A percentile compares a stretch with the other conserved stretches of the same genome.
Evolutionary conservation across 1,140 invertebrate genomes (phyloP).

Genomic region (Pectinophora gossypiella): DNA sequence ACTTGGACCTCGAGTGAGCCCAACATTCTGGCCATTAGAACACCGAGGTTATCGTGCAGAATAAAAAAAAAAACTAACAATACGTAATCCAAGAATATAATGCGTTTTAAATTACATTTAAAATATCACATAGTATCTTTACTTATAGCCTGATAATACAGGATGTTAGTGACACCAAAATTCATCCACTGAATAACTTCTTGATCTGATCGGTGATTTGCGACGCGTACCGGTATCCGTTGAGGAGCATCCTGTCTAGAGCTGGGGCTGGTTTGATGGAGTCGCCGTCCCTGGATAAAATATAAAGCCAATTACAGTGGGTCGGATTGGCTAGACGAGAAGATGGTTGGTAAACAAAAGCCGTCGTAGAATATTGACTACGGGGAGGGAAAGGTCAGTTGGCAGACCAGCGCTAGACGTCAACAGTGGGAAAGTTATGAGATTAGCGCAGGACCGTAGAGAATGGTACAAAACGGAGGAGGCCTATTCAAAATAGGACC

Average conservation of each 20-base stretch:
- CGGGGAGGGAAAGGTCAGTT: background rate
- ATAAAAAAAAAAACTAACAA: background rate
- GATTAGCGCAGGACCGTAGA: background rate
- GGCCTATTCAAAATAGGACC: no score
- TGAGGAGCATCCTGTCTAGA: constrained; percentile 52
- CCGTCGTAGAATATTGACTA: background rate
- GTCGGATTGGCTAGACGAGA: no score
- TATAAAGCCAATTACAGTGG: no score
- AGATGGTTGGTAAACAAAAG: no score
- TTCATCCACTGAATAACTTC: constrained; percentile 31
- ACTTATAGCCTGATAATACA: no score
- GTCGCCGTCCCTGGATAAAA: constrained; percentile 42
- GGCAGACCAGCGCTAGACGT: background rate
- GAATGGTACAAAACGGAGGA: no score
- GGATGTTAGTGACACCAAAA: constrained; percentile 45
- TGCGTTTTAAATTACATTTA: background rate
- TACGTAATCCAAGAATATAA: background rate
- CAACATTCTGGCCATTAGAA: no score
- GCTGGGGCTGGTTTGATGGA: constrained; percentile 52
- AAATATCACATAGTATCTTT: constrained; percentile 23
- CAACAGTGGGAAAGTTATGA: background rate
- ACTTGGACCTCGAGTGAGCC: no score
- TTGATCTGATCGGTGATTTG: constrained; percentile 56
- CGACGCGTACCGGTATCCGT: constrained; percentile 54
- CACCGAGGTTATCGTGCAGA: no score